A percentile compares a stretch with the other conserved stretches of the same genome.
Evolutionary conservation across 2,888 invertebrate species (phyloP).

Genomic region (Scelioninae gen. 2): DNA sequence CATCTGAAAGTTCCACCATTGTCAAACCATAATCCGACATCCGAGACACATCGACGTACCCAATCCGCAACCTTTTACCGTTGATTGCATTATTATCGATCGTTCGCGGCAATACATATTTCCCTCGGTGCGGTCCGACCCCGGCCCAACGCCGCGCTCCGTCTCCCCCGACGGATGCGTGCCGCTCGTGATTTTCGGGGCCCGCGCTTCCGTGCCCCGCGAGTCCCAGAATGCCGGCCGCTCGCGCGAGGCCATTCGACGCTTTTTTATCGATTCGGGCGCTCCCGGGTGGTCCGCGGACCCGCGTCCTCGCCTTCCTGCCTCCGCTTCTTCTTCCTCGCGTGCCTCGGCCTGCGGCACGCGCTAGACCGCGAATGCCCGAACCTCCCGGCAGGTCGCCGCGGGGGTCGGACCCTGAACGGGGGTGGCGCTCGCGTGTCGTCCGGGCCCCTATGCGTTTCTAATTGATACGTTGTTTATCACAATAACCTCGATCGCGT

Average conservation of each 20-base stretch:
- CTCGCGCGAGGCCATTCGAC: conserved; percentile 33
- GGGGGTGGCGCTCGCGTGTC: conserved; percentile 71
- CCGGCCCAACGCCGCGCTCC: too few relatives aligned
- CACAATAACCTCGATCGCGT: conserved; percentile 56
- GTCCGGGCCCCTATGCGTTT: conserved; percentile 65
- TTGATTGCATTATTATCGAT: too few relatives aligned
- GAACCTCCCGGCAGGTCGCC: conserved; percentile 63
- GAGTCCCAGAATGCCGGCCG: conserved; percentile 22
- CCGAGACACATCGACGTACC: too few relatives aligned
- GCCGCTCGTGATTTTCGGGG: conserved; percentile 35
- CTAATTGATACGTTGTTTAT: conserved; percentile 71
- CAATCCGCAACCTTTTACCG: too few relatives aligned
- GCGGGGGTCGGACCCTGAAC: conserved; percentile 65
- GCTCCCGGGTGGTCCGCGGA: conserved; percentile 53
- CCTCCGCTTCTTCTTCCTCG: conserved; percentile 47
- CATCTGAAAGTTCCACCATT: too few relatives aligned
- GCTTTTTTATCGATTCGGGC: conserved; percentile 55
- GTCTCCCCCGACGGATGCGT: conserved; percentile 29
- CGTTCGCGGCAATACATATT: too few relatives aligned
- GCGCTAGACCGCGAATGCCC: conserved; percentile 61
- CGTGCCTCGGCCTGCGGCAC: conserved; percentile 61
- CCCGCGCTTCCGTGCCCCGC: conserved; percentile 14
- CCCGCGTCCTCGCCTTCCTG: conserved; percentile 27
- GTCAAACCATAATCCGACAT: conserved; percentile 11
- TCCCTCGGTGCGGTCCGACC: too few relatives aligned